Evolutionary conservation across 2,113 vertebrate species (phyloP).

Genomic region (Stictonetta naevosa): DNA sequence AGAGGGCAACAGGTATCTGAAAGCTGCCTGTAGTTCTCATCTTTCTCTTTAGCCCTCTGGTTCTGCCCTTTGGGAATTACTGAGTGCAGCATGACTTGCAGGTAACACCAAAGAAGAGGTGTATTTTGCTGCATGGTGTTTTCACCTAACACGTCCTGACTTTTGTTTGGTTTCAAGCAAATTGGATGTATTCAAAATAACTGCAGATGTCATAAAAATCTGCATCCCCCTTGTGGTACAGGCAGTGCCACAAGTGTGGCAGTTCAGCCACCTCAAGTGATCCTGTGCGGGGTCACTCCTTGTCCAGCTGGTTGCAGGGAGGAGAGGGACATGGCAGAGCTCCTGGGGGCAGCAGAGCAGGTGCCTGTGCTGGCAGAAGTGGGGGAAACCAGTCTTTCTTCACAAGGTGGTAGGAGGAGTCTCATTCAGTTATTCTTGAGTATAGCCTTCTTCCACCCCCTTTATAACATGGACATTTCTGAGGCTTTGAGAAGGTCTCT

Average conservation of each 20-base stretch:
- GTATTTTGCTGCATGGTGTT: neutral
- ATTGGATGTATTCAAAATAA: neutral
- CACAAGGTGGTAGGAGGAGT: neutral
- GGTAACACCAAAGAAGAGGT: neutral
- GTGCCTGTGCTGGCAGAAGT: neutral
- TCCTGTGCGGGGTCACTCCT: neutral
- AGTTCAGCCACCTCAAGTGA: neutral
- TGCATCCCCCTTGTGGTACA: neutral
- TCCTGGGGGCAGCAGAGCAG: neutral
- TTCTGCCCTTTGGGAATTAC: neutral
- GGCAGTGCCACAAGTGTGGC: neutral
- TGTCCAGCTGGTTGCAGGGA: neutral
- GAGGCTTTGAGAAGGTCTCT: neutral
- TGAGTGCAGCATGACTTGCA: neutral
- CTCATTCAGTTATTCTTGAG: neutral
- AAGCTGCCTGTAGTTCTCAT: neutral
- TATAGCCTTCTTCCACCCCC: neutral
- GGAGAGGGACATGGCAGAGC: rapidly evolving
- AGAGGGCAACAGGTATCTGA: neutral
- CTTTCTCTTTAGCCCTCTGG: neutral
- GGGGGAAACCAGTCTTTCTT: neutral
- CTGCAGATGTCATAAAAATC: neutral
- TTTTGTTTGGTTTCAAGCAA: neutral
- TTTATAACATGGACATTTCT: neutral
- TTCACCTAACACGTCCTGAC: neutral